Evolutionary conservation across 2,113 vertebrate species (phyloP), one percentile per base, ranked within the genome.

Genomic region (Hippotragus niger): DNA sequence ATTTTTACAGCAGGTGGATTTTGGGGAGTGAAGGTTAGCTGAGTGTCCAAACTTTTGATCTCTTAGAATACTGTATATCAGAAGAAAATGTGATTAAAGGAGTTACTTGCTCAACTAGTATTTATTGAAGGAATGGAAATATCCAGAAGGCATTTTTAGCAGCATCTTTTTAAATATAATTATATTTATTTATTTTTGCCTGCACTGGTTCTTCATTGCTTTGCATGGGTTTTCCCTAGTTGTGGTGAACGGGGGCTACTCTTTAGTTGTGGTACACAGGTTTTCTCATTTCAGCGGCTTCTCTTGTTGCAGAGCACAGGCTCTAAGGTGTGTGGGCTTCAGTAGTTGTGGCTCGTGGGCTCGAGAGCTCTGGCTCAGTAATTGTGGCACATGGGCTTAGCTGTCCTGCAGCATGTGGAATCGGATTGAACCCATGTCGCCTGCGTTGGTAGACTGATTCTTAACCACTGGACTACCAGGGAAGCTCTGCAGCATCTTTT

Each of bases 51-150:
- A 45, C 5, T 92, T 94, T 90, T 86, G 53, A 78, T 93, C 23
- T 95, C 60, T 97, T 85, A 74, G 12, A 19, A 64, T 92, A 85
- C 13, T 85, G 4, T 76, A 11, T 90, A 55, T 90, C 12, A 62
- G 31, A 85, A 90, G 87, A 93, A 93, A 86, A 92, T 64, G 13
- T 12, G 3, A 81, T 91, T 89, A 88, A 91, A 95, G 5, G 36
- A 90, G 27, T 92, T 96, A 67, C 31, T 95, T 93, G 43, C 21
- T 87, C 67, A 97, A 19, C 57, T 95, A 87, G 64, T 58, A 27
- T 95, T 60, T 80, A 29, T 84, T 97, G 14, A 27, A 96, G 23
- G 50, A 80, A 76, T 6, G 43, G 91, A 91, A 89, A 64, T 83
- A 90, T 57, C 15, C 53, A 71, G 78, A 96, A 81, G 36, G 36